phyloP scores from a whole-genome alignment of 2,797 vertebrate species.

The Melanotaenia trifasciata region DNA sequence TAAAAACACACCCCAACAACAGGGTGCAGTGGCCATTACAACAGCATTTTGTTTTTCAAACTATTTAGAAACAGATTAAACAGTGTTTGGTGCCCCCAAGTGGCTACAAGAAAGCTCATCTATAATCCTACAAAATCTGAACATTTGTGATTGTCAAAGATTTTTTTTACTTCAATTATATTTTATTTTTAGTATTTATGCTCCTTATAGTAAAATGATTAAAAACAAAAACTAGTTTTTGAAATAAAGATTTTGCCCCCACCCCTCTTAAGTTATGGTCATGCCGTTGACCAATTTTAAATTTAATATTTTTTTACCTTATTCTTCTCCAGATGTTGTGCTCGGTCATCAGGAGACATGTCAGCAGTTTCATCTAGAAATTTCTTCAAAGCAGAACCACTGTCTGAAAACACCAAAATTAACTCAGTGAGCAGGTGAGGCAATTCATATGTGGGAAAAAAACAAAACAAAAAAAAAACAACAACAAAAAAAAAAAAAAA shows the following conservation, averaged over 20 bases:
- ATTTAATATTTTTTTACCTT: slow-evolving; percentile 78
- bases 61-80: neutral
- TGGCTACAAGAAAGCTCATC: slow-evolving; percentile 26
- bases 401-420: slow-evolving; percentile 58
- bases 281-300: no score
- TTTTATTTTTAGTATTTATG: no score
- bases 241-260: no score
- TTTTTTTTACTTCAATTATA: neutral
- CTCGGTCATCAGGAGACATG: slow-evolving; percentile 90
- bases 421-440: neutral
- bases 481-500: no score
- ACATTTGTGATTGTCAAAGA: neutral
- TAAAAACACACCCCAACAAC: neutral
- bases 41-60: neutral
- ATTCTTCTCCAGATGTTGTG: slow-evolving; percentile 91
- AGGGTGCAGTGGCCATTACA: neutral
- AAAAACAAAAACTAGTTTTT: neutral
- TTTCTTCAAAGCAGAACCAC: slow-evolving; percentile 89
- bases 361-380: slow-evolving; percentile 91
- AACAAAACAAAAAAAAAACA: no score
- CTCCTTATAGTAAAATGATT: no score
- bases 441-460: neutral
- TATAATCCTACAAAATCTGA: neutral
- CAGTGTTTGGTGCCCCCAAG: slow-evolving; percentile 46
- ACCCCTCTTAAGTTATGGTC: no score